Evolutionary conservation across 2,797 vertebrate species (phyloP).

Genomic region (Takifugu rubripes): DNA sequence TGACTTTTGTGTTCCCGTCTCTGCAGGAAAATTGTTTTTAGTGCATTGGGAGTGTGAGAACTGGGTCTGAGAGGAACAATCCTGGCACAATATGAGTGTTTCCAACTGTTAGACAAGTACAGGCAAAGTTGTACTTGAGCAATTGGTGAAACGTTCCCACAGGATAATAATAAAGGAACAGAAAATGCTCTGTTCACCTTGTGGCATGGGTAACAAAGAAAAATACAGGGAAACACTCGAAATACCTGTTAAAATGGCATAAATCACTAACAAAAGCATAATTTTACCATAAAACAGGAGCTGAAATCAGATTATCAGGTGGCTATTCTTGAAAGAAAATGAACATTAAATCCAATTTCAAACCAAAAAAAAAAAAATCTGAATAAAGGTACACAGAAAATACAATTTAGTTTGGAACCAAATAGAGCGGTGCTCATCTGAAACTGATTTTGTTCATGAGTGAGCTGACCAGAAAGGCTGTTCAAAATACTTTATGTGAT

Average conservation of each 20-base stretch:
- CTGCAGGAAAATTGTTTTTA: slow-evolving; percentile 30
- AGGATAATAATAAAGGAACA: not conserved
- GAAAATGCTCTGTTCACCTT: not conserved
- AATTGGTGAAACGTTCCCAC: slow-evolving; percentile 29
- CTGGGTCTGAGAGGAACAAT: slow-evolving; percentile 12
- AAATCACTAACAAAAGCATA: too few relatives aligned
- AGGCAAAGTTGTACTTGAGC: slow-evolving; percentile 31
- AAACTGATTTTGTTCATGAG: not conserved
- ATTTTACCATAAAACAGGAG: too few relatives aligned
- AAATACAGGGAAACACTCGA: not conserved
- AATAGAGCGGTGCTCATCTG: too few relatives aligned
- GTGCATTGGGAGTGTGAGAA: slow-evolving; percentile 19
- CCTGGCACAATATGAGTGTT: slow-evolving; percentile 15
- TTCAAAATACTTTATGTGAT: not conserved
- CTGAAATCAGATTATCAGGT: too few relatives aligned
- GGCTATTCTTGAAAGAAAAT: too few relatives aligned
- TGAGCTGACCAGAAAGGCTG: not conserved
- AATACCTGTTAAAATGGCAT: not conserved
- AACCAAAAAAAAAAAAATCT: too few relatives aligned
- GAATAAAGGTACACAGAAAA: too few relatives aligned
- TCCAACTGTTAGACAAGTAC: slow-evolving; percentile 34
- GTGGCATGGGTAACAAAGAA: not conserved
- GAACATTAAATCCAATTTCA: too few relatives aligned
- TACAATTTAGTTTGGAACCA: too few relatives aligned
- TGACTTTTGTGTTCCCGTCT: not conserved